Conservation (phyloP, 2,888 invertebrate genomes). For the Lithosia quadra region DNA sequence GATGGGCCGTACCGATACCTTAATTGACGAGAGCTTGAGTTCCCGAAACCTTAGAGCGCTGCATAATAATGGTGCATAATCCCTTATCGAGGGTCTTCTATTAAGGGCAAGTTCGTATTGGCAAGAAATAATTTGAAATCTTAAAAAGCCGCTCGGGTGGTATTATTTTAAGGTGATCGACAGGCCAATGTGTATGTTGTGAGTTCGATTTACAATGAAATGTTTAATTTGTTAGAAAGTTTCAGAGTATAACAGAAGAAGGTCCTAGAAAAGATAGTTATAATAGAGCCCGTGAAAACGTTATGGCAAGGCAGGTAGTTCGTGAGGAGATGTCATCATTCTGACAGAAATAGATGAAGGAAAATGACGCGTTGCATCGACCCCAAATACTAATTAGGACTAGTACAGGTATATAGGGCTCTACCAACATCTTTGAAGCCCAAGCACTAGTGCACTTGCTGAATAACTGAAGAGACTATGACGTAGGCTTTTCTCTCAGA, state of each 20-base stretch:
- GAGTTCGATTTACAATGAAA: too few species aligned
- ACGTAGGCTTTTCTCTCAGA: not conserved
- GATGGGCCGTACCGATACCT: conserved; percentile 82
- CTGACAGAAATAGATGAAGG: too few species aligned
- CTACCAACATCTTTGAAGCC: not conserved
- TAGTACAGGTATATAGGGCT: too few species aligned
- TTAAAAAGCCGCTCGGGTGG: not conserved
- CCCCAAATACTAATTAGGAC: not conserved
- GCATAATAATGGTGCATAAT: conserved; percentile 85
- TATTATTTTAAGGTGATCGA: not conserved
- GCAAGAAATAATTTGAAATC: not conserved
- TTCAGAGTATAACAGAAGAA: too few species aligned
- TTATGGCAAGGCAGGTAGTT: too few species aligned
- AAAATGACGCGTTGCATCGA: not conserved
- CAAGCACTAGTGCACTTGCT: not conserved
- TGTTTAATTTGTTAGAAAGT: too few species aligned
- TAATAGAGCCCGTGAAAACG: too few species aligned
- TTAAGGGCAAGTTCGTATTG: conserved; percentile 68
- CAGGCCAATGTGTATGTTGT: too few species aligned
- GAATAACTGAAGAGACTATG: too few species aligned
- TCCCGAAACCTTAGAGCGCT: conserved; percentile 83
- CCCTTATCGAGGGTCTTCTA: conserved; percentile 73
- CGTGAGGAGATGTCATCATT: too few species aligned
- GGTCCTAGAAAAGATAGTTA: too few species aligned
- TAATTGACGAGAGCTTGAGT: conserved; percentile 84